Evolutionary conservation across 1,140 invertebrate species (phyloP).

Genomic region (Pectinophora gossypiella): DNA sequence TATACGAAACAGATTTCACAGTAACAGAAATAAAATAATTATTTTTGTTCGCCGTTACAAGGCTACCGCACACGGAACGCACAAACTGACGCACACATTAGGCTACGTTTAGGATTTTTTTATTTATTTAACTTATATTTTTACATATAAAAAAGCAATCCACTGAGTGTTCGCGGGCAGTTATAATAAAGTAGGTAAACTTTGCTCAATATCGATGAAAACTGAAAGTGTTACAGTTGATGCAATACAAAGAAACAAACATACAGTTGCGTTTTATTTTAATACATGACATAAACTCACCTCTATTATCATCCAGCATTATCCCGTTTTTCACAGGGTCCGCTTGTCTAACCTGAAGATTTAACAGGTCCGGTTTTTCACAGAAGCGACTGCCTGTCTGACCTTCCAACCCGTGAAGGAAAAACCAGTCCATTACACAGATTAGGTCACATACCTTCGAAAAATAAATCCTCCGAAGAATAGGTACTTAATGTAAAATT

Average conservation of each 20-base stretch:
- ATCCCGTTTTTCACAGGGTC: too few relatives aligned
- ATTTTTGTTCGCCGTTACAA: conserved; percentile 14
- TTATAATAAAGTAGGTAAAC: conserved; percentile 75
- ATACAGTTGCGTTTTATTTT: conserved; percentile 66
- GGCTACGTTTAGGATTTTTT: too few relatives aligned
- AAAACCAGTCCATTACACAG: too few relatives aligned
- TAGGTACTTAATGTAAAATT: too few relatives aligned
- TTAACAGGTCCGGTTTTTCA: too few relatives aligned
- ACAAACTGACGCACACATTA: neutral
- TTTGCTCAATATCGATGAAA: conserved; percentile 73
- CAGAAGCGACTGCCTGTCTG: too few relatives aligned
- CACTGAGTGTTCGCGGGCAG: conserved; percentile 38
- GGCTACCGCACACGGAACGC: conserved; percentile 9
- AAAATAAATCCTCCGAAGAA: too few relatives aligned
- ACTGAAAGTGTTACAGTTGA: conserved; percentile 74
- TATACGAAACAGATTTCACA: too few relatives aligned
- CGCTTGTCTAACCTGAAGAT: too few relatives aligned
- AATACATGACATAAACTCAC: conserved; percentile 4
- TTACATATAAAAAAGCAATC: conserved; percentile 32
- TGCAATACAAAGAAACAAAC: conserved; percentile 73
- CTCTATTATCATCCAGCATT: too few relatives aligned
- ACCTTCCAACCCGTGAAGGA: too few relatives aligned
- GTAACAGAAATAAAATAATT: neutral
- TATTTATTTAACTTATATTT: neutral
- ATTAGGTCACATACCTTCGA: too few relatives aligned